A percentile compares a stretch with the other conserved stretches of the same genome.
These are phyloP conservation scores for Tetragnatha versicolor DNA, from an alignment of 1,140 invertebrate genomes.

Conservation along the genomic window DNA sequence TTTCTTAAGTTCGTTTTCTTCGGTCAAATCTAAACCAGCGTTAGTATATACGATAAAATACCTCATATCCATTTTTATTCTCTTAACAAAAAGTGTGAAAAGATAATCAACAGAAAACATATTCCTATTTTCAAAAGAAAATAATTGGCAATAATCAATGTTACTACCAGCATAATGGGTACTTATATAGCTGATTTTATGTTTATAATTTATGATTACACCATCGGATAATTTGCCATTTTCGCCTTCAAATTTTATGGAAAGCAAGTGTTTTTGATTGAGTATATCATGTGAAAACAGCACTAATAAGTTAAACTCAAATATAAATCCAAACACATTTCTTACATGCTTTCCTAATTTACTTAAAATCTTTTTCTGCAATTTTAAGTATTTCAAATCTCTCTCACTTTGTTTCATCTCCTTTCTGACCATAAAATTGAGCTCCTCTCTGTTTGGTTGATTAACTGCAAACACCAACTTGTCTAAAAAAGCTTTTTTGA, in stretches of 20 bases:
- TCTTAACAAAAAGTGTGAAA: slow-evolving; percentile 26
- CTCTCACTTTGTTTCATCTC: slow-evolving; percentile 30
- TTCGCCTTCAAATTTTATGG: slow-evolving; percentile 27
- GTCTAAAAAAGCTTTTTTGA: slow-evolving; percentile 34
- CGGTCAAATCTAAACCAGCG: neutral
- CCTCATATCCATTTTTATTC: neutral
- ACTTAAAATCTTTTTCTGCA: slow-evolving; percentile 6
- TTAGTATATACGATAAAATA: slow-evolving; percentile 42
- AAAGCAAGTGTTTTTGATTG: slow-evolving; percentile 18
- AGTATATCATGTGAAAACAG: slow-evolving; percentile 27
- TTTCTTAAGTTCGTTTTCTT: slow-evolving; percentile 17
- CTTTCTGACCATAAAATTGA: slow-evolving; percentile 25
- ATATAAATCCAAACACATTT: neutral
- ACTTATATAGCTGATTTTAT: slow-evolving; percentile 14
- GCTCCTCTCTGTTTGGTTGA: slow-evolving; percentile 33
- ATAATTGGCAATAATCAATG: slow-evolving; percentile 21
- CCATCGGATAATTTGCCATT: slow-evolving; percentile 2
- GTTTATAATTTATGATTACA: slow-evolving; percentile 19
- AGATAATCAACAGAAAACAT: slow-evolving; percentile 33
- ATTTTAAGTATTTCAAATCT: slow-evolving; percentile 6
- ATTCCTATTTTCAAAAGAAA: slow-evolving; percentile 2
- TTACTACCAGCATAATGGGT: slow-evolving; percentile 28
- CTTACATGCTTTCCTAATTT: slow-evolving; percentile 13
- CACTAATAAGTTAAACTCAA: slow-evolving; percentile 34
- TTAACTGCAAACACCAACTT: slow-evolving; percentile 41